Conservation (phyloP, 2,888 invertebrate genomes). For the Odontothrips loti region DNA sequence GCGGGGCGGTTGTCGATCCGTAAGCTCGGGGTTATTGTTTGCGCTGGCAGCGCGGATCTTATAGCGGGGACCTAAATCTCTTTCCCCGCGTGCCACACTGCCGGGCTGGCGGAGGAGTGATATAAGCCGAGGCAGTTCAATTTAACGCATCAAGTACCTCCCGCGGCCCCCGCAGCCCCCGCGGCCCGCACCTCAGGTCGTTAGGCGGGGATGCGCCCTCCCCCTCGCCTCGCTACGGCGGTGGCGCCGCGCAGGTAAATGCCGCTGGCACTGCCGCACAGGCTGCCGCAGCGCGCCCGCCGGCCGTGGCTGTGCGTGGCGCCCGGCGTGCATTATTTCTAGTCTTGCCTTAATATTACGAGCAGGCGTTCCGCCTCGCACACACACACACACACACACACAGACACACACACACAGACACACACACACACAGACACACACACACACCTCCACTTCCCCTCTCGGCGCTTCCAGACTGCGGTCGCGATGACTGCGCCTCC, state of each 20-base stretch:
- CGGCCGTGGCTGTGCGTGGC: neutral
- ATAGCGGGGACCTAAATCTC: too few species aligned
- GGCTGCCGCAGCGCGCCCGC: neutral
- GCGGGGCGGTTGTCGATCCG: too few species aligned
- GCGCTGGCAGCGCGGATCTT: too few species aligned
- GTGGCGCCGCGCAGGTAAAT: slow-evolving; percentile 27
- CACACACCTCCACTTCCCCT: too few species aligned
- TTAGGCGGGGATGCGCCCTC: neutral
- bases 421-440: too few species aligned
- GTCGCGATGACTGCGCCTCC: too few species aligned
- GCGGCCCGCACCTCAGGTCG: slow-evolving; percentile 7
- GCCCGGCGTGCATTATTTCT: neutral
- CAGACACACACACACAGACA: too few species aligned
- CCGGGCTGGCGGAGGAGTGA: neutral
- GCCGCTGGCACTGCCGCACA: neutral
- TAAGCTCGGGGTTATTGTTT: too few species aligned
- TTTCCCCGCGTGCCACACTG: neutral
- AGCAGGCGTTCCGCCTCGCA: neutral
- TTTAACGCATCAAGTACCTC: slow-evolving; percentile 26
- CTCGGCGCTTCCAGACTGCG: too few species aligned
- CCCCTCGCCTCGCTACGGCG: neutral
- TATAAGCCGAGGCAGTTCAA: slow-evolving; percentile 17
- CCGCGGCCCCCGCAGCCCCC: slow-evolving; percentile 14
- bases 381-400: neutral
- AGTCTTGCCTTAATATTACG: neutral